phyloP scores from a whole-genome alignment of 2,888 invertebrate genomes.

The Gastracanthus pulcherrimus region DNA sequence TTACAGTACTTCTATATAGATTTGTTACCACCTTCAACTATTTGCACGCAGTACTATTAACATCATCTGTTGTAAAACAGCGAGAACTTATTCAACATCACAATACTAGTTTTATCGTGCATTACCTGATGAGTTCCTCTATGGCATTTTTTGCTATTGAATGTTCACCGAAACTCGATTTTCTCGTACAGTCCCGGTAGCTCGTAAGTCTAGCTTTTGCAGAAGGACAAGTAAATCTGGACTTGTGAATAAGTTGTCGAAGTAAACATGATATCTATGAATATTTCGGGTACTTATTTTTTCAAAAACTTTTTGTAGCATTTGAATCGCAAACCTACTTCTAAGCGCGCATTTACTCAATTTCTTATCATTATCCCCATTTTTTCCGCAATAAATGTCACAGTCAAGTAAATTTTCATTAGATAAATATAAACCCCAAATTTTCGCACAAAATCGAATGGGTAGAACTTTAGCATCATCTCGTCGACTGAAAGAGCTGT shows the following conservation, averaged over 20 bases:
- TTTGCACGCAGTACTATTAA: too few species aligned
- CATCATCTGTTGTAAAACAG: too few species aligned
- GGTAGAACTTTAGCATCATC: slow-evolving; percentile 30
- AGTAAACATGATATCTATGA: slow-evolving; percentile 16
- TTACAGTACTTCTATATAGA: too few species aligned
- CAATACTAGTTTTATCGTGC: too few species aligned
- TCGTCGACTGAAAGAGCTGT: slow-evolving; percentile 32
- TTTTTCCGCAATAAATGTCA: slow-evolving; percentile 48
- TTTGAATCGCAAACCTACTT: slow-evolving; percentile 17
- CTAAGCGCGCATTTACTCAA: too few species aligned
- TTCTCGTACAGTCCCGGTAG: slow-evolving; percentile 6
- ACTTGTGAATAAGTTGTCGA: slow-evolving; percentile 25
- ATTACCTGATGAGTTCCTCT: too few species aligned
- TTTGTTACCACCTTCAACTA: too few species aligned
- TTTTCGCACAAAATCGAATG: slow-evolving; percentile 14
- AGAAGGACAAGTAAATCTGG: slow-evolving; percentile 22
- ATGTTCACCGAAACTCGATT: slow-evolving; percentile 8
- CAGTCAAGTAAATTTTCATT: slow-evolving; percentile 26
- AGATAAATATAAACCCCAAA: slow-evolving; percentile 22
- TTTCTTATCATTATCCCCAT: background rate
- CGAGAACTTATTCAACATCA: too few species aligned
- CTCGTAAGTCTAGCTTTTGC: slow-evolving; percentile 7
- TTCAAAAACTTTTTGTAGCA: slow-evolving; percentile 5
- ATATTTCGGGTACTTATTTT: background rate
- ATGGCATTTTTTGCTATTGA: slow-evolving; percentile 4